Evolutionary conservation across 2,888 invertebrate genomes (phyloP).

Genomic region (Noctua fimbriata): DNA sequence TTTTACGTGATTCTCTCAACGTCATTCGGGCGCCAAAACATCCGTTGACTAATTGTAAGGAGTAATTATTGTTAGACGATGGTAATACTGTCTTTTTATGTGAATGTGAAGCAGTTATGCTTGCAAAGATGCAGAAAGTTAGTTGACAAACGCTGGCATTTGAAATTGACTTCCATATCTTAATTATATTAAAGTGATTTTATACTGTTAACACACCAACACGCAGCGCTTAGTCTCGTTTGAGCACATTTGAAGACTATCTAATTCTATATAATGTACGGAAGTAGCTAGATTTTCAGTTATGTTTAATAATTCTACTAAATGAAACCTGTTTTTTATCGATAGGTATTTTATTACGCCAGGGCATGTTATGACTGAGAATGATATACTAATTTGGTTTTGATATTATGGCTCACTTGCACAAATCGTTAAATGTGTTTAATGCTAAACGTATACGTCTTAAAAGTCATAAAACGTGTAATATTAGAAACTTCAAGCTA

Average conservation of each 20-base stretch:
- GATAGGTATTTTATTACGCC: slow-evolving; percentile 25
- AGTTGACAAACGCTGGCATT: background rate
- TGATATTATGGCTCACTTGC: slow-evolving; percentile 7
- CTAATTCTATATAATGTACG: slow-evolving; percentile 34
- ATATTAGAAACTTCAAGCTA: background rate
- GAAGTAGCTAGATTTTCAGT: slow-evolving; percentile 48
- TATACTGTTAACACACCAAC: slow-evolving; percentile 15
- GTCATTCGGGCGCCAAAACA: background rate
- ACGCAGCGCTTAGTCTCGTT: slow-evolving; percentile 25
- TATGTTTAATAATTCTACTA: slow-evolving; percentile 41
- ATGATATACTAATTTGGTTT: slow-evolving; percentile 16
- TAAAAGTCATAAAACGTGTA: background rate
- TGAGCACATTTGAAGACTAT: slow-evolving; percentile 53
- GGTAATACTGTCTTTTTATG: background rate
- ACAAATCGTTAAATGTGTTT: background rate
- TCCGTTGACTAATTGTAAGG: background rate
- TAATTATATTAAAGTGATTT: slow-evolving; percentile 21
- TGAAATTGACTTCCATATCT: slow-evolving; percentile 6
- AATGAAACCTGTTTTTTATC: slow-evolving; percentile 37
- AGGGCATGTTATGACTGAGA: slow-evolving; percentile 25
- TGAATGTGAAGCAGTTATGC: slow-evolving; percentile 1
- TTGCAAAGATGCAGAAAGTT: slow-evolving; percentile 1
- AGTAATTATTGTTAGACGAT: background rate
- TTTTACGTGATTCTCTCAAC: background rate
- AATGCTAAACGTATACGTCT: background rate